These are phyloP conservation scores for Bufo gargarizans DNA, from an alignment of 2,113 vertebrate genomes.

Conservation along the genomic window DNA sequence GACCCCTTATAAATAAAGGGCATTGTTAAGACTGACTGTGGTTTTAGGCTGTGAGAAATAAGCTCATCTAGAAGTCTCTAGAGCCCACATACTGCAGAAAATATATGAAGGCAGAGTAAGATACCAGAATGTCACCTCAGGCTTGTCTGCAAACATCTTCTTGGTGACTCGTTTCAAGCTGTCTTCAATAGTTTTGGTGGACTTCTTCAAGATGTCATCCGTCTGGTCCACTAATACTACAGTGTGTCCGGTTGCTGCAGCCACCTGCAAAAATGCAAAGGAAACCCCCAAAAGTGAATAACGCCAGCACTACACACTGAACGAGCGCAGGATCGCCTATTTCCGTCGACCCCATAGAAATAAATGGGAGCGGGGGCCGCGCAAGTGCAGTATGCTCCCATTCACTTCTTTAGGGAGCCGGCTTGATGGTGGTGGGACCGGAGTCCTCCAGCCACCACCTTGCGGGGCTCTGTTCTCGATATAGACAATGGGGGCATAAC, in stretches of 20 bases:
- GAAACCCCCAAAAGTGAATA: background rate
- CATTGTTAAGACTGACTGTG: no score
- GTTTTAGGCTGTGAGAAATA: no score
- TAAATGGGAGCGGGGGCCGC: no score
- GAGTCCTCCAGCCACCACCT: no score
- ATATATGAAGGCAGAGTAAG: background rate
- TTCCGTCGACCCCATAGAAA: no score
- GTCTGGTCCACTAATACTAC: conserved; percentile 93
- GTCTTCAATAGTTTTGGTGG: conserved; percentile 84
- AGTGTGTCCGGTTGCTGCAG: conserved; percentile 88
- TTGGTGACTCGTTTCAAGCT: conserved; percentile 88
- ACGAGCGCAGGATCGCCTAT: background rate
- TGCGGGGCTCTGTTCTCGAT: no score
- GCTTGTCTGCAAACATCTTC: conserved; percentile 95
- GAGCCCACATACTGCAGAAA: background rate
- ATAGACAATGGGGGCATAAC: no score
- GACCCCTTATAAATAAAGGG: no score
- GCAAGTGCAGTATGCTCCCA: no score
- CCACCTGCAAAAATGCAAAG: conserved; percentile 73
- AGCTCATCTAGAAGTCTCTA: background rate
- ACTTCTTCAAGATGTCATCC: conserved; percentile 88
- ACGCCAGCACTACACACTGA: background rate
- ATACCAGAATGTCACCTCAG: conserved; percentile 75
- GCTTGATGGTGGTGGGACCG: no score
- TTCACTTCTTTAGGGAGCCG: no score